These are phyloP conservation scores for Xerus rutilus DNA, from an alignment of 2,797 vertebrate genomes.

Conservation along the genomic window DNA sequence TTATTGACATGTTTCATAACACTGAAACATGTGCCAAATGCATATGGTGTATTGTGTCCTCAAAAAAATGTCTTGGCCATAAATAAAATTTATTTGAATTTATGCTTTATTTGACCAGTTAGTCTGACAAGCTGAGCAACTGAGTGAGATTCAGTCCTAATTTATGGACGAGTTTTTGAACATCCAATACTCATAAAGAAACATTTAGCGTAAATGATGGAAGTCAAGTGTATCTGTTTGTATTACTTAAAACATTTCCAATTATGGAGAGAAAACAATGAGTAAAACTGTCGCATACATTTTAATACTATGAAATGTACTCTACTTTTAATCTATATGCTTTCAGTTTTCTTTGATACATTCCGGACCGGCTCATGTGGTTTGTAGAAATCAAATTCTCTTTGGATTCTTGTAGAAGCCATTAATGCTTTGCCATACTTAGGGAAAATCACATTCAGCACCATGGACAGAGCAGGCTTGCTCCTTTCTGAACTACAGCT, in stretches of 20 bases:
- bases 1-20: neutral
- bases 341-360: constrained; percentile 31
- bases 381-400: constrained; percentile 74
- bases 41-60: neutral
- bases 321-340: constrained; percentile 40
- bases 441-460: constrained; percentile 65
- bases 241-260: constrained; percentile 52
- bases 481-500: constrained; percentile 80
- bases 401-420: constrained; percentile 59
- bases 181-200: constrained; percentile 34
- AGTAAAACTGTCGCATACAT: constrained; percentile 58
- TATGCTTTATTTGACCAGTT: constrained; percentile 14
- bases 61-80: neutral
- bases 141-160: neutral
- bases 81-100: constrained; percentile 12
- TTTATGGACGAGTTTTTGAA: neutral
- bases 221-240: constrained; percentile 59
- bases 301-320: constrained; percentile 20
- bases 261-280: constrained; percentile 41
- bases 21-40: neutral
- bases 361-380: constrained; percentile 30
- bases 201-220: constrained; percentile 20
- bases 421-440: constrained; percentile 74
- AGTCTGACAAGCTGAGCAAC: neutral
- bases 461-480: constrained; percentile 59